These are phyloP conservation scores for Amblyopsis rosae DNA, from an alignment of 2,113 vertebrate species.

Conservation along the genomic window DNA sequence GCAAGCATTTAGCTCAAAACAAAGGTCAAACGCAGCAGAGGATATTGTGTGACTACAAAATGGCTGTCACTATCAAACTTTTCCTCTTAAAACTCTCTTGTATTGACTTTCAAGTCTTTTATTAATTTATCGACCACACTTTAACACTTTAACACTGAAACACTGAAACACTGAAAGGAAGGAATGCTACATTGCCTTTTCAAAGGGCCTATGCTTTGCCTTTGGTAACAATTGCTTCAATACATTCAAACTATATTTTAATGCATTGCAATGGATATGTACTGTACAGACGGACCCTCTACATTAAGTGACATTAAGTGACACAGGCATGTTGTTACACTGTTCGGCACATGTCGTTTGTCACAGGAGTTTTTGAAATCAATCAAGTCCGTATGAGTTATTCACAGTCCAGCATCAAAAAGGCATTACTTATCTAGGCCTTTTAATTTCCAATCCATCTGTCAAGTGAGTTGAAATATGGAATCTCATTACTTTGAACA, in stretches of 20 bases:
- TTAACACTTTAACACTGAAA: not conserved
- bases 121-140: not conserved
- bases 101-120: conserved; percentile 16
- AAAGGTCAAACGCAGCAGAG: conserved; percentile 56
- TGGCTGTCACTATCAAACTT: not conserved
- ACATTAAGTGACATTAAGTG: conserved; percentile 54
- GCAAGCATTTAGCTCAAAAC: conserved; percentile 19
- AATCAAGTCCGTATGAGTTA: conserved; percentile 69
- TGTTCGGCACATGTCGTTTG: conserved; percentile 53
- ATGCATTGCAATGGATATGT: conserved; percentile 51
- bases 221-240: conserved; percentile 56
- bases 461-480: conserved; percentile 76
- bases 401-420: conserved; percentile 78
- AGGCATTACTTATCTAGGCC: conserved; percentile 80
- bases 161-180: not conserved
- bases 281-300: conserved; percentile 27
- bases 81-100: not conserved
- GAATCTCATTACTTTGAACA: conserved; percentile 82
- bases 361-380: conserved; percentile 77
- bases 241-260: conserved; percentile 58
- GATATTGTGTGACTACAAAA: conserved; percentile 23
- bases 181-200: conserved; percentile 11
- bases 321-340: conserved; percentile 56
- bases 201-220: conserved; percentile 47
- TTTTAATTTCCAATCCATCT: conserved; percentile 82